These are phyloP conservation scores for Teleiodes luculella DNA, from an alignment of 2,888 invertebrate genomes.

Conservation along the genomic window DNA sequence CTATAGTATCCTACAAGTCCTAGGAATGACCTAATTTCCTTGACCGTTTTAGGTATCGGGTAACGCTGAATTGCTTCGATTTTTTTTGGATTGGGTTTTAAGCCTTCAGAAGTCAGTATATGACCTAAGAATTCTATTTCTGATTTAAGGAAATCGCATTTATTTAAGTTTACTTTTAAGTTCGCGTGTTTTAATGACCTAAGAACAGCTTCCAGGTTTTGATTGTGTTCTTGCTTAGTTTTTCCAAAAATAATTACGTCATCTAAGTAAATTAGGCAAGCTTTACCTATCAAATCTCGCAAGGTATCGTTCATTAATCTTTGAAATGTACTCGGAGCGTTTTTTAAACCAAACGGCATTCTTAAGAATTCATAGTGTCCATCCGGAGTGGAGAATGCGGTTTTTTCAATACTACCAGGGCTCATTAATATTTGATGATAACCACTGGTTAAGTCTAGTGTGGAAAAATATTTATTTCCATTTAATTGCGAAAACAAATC, in stretches of 20 bases:
- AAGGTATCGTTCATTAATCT: constrained; percentile 20
- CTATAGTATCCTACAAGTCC: not conserved
- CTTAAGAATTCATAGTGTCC: constrained; percentile 22
- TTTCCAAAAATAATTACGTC: constrained; percentile 26
- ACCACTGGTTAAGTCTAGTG: not conserved
- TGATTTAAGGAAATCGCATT: constrained; percentile 32
- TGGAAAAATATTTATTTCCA: not conserved
- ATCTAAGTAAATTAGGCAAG: constrained; percentile 34
- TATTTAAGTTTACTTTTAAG: constrained; percentile 33
- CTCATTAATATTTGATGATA: not conserved
- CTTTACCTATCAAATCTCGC: constrained; percentile 18
- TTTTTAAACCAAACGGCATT: constrained; percentile 24
- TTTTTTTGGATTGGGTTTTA: not conserved
- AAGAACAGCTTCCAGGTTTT: constrained; percentile 29
- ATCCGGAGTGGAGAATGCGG: constrained; percentile 18
- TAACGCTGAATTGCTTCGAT: not conserved
- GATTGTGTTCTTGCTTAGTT: constrained; percentile 26
- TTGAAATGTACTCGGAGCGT: constrained; percentile 21
- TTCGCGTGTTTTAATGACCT: constrained; percentile 22
- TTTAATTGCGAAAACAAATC: not conserved
- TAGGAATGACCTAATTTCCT: not conserved
- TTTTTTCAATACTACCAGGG: constrained; percentile 5
- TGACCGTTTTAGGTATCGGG: not conserved
- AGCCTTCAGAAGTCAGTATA: not conserved
- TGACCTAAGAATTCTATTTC: not conserved